Percentiles rank a stretch among this genome's conserved stretches.
Evolutionary conservation across 1,140 invertebrate genomes (phyloP).

Genomic region (Nephila pilipes): DNA sequence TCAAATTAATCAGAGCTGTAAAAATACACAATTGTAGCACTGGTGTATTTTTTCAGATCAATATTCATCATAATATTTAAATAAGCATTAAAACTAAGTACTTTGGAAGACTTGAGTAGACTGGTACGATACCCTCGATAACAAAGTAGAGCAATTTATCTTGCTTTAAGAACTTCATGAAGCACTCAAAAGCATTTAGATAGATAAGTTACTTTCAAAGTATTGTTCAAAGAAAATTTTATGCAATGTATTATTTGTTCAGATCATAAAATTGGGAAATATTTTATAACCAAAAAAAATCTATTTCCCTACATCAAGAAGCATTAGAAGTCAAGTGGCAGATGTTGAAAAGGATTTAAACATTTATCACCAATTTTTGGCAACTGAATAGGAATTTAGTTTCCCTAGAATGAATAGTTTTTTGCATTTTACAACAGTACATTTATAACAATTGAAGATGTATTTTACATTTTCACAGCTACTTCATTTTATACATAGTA

Average conservation of each 20-base stretch:
- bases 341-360: background rate
- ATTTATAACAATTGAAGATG: slow-evolving; percentile 34
- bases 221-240: background rate
- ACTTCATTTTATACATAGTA: slow-evolving; percentile 52
- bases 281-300: slow-evolving; percentile 3
- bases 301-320: background rate
- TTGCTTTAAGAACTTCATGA: background rate
- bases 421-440: slow-evolving; percentile 28
- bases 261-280: background rate
- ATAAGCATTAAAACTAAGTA: slow-evolving; percentile 3
- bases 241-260: background rate
- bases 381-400: slow-evolving; percentile 40
- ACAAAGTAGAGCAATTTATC: background rate
- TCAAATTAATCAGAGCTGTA: background rate
- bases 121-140: background rate
- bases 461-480: slow-evolving; percentile 27
- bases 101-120: slow-evolving; percentile 23
- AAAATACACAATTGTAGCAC: background rate
- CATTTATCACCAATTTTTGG: background rate
- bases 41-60: background rate
- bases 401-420: slow-evolving; percentile 14
- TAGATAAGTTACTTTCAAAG: background rate
- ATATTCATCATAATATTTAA: background rate
- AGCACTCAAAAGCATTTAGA: background rate
- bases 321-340: background rate